These are phyloP conservation scores for Stegastes partitus DNA, from an alignment of 2,113 vertebrate genomes.

Conservation along the genomic window DNA sequence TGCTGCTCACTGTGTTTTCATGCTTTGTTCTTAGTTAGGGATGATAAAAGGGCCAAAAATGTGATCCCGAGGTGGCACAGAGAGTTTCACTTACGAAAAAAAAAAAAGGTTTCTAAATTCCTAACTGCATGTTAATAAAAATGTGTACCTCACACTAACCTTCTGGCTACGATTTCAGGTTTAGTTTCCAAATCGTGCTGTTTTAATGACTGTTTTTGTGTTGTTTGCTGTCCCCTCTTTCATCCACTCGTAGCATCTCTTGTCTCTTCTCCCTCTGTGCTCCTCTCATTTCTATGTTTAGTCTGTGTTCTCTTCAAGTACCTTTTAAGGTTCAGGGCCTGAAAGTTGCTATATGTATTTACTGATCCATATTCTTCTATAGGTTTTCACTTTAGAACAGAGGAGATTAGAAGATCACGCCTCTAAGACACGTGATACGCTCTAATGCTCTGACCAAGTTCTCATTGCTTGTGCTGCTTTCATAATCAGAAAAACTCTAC, in stretches of 20 bases:
- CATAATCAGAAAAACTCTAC: too few species aligned
- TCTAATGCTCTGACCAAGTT: too few species aligned
- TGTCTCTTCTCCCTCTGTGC: not conserved
- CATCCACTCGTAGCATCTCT: not conserved
- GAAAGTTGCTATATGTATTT: not conserved
- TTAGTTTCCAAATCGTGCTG: too few species aligned
- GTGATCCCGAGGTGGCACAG: not conserved
- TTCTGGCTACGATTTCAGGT: too few species aligned
- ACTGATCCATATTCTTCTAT: not conserved
- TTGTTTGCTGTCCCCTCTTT: too few species aligned
- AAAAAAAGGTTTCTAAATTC: too few species aligned
- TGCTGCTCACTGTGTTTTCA: not conserved
- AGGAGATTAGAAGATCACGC: not conserved
- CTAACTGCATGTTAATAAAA: too few species aligned
- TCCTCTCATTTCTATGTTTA: not conserved
- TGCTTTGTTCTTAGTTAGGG: not conserved
- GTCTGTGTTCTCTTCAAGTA: not conserved
- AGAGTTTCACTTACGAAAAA: not conserved
- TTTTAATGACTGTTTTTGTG: too few species aligned
- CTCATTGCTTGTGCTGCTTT: too few species aligned
- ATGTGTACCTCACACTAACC: too few species aligned
- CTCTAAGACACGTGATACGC: too few species aligned
- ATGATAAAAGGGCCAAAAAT: constrained; percentile 6
- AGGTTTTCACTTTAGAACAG: too few species aligned
- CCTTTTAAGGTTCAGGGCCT: not conserved